Conservation (phyloP, 1,140 invertebrate genomes). For the Drosophila eugracilis region DNA sequence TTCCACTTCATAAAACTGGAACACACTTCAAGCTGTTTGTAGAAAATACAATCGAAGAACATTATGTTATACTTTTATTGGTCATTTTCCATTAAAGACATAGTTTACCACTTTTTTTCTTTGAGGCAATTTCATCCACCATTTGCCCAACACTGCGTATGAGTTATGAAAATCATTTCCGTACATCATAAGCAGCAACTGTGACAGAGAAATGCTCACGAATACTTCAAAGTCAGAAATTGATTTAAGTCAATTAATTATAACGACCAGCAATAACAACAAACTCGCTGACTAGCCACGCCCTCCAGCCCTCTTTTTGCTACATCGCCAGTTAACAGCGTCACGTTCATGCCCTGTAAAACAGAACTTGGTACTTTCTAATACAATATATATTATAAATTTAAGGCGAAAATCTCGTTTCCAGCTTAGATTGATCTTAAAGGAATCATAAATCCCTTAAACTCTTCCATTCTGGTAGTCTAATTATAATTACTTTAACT, state of each 20-base stretch:
- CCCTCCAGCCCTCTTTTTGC: conserved; percentile 7
- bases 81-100: background rate
- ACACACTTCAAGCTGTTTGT: background rate
- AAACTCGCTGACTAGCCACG: conserved; percentile 17
- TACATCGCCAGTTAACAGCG: background rate
- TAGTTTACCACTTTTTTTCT: background rate
- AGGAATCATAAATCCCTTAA: no score
- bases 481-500: no score
- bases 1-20: background rate
- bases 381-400: no score
- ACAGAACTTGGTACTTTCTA: no score
- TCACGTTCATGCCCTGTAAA: conserved; percentile 29
- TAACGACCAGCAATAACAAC: conserved; percentile 58
- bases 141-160: conserved; percentile 45
- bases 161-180: conserved; percentile 76
- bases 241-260: conserved; percentile 83
- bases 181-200: conserved; percentile 49
- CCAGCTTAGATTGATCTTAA: no score
- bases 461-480: no score
- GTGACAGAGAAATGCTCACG: conserved; percentile 57
- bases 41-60: background rate
- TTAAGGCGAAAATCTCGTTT: no score
- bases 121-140: conserved; percentile 12
- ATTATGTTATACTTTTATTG: background rate
- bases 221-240: conserved; percentile 82